Evolutionary conservation across 2,888 invertebrate genomes (phyloP).

Genomic region (Cenopis cana): DNA sequence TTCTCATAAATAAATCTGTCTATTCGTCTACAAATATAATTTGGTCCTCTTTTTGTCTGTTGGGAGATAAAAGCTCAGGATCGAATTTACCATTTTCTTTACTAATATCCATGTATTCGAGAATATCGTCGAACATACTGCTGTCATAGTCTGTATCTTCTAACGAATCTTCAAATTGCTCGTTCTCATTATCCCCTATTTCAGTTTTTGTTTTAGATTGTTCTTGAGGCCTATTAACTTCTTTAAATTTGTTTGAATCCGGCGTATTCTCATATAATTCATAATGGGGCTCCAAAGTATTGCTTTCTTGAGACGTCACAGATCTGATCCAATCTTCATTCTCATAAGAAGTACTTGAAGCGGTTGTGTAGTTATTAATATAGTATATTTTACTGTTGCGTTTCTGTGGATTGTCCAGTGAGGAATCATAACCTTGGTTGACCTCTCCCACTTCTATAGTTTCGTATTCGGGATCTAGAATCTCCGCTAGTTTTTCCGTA

Average conservation of each 20-base stretch:
- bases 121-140: slow-evolving; percentile 76
- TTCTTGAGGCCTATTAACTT: neutral
- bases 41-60: slow-evolving; percentile 66
- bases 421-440: slow-evolving; percentile 69
- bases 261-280: slow-evolving; percentile 61
- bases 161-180: slow-evolving; percentile 39
- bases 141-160: slow-evolving; percentile 60
- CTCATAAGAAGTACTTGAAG: slow-evolving; percentile 71
- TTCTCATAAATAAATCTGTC: neutral
- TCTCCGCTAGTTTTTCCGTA: slow-evolving; percentile 74
- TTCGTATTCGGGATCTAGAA: slow-evolving; percentile 78
- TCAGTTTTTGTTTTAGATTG: slow-evolving; percentile 46
- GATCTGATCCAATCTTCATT: slow-evolving; percentile 74
- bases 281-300: slow-evolving; percentile 68
- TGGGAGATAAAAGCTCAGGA: slow-evolving; percentile 65
- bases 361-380: slow-evolving; percentile 70
- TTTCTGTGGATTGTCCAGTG: slow-evolving; percentile 60
- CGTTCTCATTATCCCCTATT: slow-evolving; percentile 47
- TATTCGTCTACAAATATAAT: slow-evolving; percentile 69
- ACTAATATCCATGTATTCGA: slow-evolving; percentile 69
- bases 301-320: slow-evolving; percentile 63
- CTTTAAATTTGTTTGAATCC: slow-evolving; percentile 57
- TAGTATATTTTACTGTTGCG: slow-evolving; percentile 53
- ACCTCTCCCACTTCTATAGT: slow-evolving; percentile 66
- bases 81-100: slow-evolving; percentile 58